Evolutionary conservation across 1,140 invertebrate genomes (phyloP).

Genomic region (Leptopilina clavipes): DNA sequence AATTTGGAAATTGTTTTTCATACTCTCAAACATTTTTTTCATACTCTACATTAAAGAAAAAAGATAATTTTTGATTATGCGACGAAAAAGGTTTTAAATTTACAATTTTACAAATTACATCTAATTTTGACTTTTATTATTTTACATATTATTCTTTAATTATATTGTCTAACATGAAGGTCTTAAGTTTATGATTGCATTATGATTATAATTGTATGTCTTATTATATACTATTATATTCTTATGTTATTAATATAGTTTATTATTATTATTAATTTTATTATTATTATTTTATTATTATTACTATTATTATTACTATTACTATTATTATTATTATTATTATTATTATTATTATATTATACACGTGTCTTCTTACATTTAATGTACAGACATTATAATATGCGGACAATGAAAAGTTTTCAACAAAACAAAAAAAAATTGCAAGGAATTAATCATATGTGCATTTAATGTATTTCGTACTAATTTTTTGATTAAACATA

Average conservation of each 20-base stretch:
- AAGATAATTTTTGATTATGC: neutral
- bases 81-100: neutral
- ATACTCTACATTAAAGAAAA: neutral
- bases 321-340: constrained; percentile 50
- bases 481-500: constrained; percentile 76
- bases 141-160: constrained; percentile 63
- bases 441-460: constrained; percentile 73
- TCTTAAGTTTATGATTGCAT: constrained; percentile 52
- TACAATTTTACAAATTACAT: neutral
- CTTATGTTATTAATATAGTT: constrained; percentile 25
- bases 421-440: constrained; percentile 57
- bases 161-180: constrained; percentile 53
- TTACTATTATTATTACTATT: no score
- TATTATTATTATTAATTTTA: constrained; percentile 35
- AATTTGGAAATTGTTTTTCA: constrained; percentile 15
- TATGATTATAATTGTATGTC: constrained; percentile 43
- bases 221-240: constrained; percentile 59
- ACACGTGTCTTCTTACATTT: constrained; percentile 65
- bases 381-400: constrained; percentile 66
- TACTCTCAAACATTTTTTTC: neutral
- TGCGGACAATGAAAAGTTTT: constrained; percentile 64
- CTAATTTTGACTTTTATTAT: constrained; percentile 54
- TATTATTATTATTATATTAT: constrained; percentile 52
- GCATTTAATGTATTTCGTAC: constrained; percentile 76
- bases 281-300: no score